A percentile compares a stretch with the other conserved stretches of the same genome.
Conservation (phyloP, 2,113 vertebrate genomes). For the Mus spicilegus region DNA sequence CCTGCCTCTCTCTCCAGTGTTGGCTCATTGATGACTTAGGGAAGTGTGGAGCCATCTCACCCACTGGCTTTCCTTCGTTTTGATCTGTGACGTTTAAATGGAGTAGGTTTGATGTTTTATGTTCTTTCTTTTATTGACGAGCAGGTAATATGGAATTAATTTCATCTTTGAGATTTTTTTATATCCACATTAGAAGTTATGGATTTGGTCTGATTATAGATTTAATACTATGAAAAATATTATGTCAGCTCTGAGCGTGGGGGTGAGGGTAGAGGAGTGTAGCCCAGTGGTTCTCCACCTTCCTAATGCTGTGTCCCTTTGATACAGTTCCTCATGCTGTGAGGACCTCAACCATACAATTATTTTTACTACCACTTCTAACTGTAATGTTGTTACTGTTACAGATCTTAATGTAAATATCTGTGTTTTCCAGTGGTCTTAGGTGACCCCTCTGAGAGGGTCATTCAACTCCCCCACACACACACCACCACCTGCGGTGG, state of each 20-base stretch:
- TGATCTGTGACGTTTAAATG: background rate
- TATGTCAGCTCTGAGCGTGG: background rate
- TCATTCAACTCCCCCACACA: background rate
- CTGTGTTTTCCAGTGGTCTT: background rate
- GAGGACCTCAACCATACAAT: background rate
- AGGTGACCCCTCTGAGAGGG: background rate
- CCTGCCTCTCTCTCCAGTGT: accelerated
- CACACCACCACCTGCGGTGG: no score
- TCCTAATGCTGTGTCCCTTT: background rate
- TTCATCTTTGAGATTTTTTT: background rate
- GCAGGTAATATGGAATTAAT: background rate
- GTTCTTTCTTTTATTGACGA: background rate
- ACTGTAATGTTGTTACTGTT: background rate
- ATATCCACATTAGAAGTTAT: background rate
- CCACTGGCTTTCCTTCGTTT: background rate
- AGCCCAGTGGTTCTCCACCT: background rate
- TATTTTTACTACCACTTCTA: background rate
- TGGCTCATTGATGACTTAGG: background rate
- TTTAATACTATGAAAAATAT: background rate
- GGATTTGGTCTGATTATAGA: background rate
- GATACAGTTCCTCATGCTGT: background rate
- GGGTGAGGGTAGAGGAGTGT: background rate
- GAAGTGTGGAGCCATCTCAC: background rate
- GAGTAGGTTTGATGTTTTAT: background rate
- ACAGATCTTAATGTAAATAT: background rate